These are phyloP conservation scores for Coptodon rendalli DNA, from an alignment of 2,113 vertebrate genomes.

Conservation along the genomic window DNA sequence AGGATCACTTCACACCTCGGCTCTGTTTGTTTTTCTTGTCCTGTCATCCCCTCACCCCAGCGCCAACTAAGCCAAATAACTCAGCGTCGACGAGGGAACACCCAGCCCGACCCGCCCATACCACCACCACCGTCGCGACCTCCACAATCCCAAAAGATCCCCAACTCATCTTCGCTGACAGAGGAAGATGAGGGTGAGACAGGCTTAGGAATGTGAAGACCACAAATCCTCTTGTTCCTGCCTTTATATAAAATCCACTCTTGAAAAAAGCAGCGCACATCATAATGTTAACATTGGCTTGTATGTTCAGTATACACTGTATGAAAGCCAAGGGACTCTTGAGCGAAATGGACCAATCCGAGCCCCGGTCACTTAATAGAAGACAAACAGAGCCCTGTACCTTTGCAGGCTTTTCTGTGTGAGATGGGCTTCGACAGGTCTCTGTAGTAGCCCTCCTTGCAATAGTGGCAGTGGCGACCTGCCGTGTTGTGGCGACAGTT, in stretches of 20 bases:
- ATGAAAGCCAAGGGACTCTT: not conserved
- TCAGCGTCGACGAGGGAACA: constrained; percentile 51
- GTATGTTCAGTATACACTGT: not conserved
- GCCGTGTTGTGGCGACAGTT: constrained; percentile 96
- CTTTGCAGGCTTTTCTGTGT: constrained; percentile 96
- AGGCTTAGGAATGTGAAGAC: constrained; percentile 18
- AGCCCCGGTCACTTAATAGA: not conserved
- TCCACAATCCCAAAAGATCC: constrained; percentile 39
- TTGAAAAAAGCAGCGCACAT: not conserved
- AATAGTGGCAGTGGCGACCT: constrained; percentile 94
- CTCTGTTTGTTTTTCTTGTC: constrained; percentile 78
- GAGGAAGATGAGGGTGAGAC: constrained; percentile 35
- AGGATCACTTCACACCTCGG: constrained; percentile 73
- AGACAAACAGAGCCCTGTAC: constrained; percentile 56
- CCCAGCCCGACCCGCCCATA: constrained; percentile 22
- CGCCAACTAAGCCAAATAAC: constrained; percentile 60
- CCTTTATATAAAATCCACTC: not conserved
- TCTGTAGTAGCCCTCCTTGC: constrained; percentile 94
- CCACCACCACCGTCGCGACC: not conserved
- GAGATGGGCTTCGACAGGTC: constrained; percentile 94
- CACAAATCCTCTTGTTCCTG: not conserved
- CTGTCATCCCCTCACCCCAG: constrained; percentile 62
- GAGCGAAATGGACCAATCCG: not conserved
- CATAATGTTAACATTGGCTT: not conserved
- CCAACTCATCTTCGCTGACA: constrained; percentile 52